Base-by-base conservation (phyloP, 1,140 invertebrate species). In the Callitettix versicolor region DNA sequence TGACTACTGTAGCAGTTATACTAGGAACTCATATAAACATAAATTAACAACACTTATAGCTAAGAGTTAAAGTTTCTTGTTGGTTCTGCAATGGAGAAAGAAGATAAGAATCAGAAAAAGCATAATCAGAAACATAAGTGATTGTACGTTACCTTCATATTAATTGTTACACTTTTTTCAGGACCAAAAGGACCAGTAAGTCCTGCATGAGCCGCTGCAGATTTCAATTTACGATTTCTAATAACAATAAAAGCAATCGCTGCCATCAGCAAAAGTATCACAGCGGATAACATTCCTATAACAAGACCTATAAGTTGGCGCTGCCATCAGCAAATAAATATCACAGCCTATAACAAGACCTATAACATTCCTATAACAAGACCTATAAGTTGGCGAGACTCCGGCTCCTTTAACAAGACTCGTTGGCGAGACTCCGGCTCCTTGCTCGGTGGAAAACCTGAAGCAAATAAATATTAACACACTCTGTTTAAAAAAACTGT, bases 311-410 rank as follows among this genome's bases (percentile, higher is more conserved):
- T 83, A 62, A 81, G 73, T 63, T 76, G 73, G 58, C 73, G 78
- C 78, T 6, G 77, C 77, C 42, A 81, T 68, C 12, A 85, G 73
- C n/a, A n/a, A 56, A 85, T 70, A 17, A 88, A 67, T 59, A 88
- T 86, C 58, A 86, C 80, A 20, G 83, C n/a, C n/a, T n/a, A n/a
- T n/a, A n/a, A n/a, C n/a, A n/a, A n/a, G n/a, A n/a, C 82, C 14
- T 80, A 80, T 58, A 88, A 71, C 38, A 82, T 77, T n/a, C 85
- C 84, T 62, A 88, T 85, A 55, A 88, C 78, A 58, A 86, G 74
- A 40, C 84, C 85, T 62, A 88, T 83, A 62, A 81, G 73, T 63
- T 76, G 73, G 58, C 73, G 78, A 50, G 75, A 71, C 63, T 81
- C 78, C 33, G 74, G 67, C 52, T 73, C 70, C 53, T 70, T 69